Evolutionary conservation across 2,888 invertebrate genomes (phyloP).

Genomic region (Falcaria lacertinaria): DNA sequence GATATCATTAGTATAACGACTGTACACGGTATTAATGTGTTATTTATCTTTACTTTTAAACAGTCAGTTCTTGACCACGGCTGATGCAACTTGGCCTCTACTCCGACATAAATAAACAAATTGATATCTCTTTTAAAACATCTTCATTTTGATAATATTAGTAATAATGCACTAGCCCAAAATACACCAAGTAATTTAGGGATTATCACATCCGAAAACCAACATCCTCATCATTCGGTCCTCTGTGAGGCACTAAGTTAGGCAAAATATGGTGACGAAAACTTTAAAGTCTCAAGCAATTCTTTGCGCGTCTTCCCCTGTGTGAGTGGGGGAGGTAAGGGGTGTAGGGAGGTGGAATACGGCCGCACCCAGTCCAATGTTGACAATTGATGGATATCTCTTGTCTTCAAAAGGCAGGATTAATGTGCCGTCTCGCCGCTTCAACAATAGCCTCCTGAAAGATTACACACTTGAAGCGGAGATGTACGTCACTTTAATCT

Average conservation of each 20-base stretch:
- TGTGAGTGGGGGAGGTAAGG: conserved; percentile 47
- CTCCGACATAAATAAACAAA: too few species aligned
- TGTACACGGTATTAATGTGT: too few species aligned
- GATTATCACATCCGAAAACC: too few species aligned
- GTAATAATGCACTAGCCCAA: too few species aligned
- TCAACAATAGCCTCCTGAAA: conserved; percentile 63
- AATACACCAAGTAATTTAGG: too few species aligned
- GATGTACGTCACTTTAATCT: conserved; percentile 32
- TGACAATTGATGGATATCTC: conserved; percentile 80
- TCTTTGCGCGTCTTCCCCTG: conserved; percentile 50
- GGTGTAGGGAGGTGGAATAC: conserved; percentile 34
- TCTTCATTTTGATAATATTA: too few species aligned
- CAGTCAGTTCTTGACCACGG: too few species aligned
- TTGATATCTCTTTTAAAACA: too few species aligned
- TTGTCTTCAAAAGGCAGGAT: conserved; percentile 77
- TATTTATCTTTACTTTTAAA: too few species aligned
- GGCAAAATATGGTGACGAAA: not conserved
- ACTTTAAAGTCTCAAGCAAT: conserved; percentile 21
- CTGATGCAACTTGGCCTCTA: too few species aligned
- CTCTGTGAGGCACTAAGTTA: not conserved
- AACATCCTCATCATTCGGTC: too few species aligned
- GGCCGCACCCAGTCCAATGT: conserved; percentile 66
- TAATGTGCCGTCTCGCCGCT: conserved; percentile 62
- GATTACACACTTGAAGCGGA: conserved; percentile 54
- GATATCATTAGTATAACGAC: too few species aligned